Conservation (phyloP, 1,140 invertebrate species). For the Platyscapa corneri region DNA sequence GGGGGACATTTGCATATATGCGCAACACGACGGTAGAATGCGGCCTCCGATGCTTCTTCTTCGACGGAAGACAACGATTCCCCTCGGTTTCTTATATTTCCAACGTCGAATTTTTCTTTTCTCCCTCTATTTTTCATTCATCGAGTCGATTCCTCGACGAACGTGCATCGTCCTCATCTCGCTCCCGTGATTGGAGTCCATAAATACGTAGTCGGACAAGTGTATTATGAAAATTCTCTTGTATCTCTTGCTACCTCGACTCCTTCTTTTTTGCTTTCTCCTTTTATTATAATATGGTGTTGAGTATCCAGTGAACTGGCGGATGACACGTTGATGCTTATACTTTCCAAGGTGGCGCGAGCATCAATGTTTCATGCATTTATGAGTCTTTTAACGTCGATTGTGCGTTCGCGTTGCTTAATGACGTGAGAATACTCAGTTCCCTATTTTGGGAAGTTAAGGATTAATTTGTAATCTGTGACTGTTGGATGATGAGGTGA, state of each 20-base stretch:
- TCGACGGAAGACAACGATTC: conserved; percentile 12
- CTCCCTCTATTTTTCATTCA: conserved; percentile 32
- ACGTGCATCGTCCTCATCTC: conserved; percentile 36
- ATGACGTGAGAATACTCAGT: conserved; percentile 27
- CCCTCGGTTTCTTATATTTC: neutral
- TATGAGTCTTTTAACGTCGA: conserved; percentile 18
- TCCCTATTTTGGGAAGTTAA: neutral
- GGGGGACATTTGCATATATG: conserved; percentile 21
- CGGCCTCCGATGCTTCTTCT: neutral
- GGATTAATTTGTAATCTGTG: conserved; percentile 22
- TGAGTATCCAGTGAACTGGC: neutral
- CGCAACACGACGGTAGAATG: conserved; percentile 9
- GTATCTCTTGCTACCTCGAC: neutral
- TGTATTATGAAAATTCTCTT: conserved; percentile 39
- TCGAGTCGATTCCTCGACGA: conserved; percentile 5
- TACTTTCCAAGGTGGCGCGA: neutral
- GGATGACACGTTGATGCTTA: neutral
- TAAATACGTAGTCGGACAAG: conserved; percentile 17
- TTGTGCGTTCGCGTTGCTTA: neutral
- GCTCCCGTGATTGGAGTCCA: conserved; percentile 42
- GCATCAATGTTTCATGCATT: conserved; percentile 12
- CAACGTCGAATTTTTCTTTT: conserved; percentile 6
- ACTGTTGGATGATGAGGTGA: neutral
- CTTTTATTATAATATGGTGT: neutral
- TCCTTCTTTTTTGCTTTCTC: neutral